Base-by-base conservation (phyloP, 2,888 invertebrate species). In the Andrena minutula region DNA sequence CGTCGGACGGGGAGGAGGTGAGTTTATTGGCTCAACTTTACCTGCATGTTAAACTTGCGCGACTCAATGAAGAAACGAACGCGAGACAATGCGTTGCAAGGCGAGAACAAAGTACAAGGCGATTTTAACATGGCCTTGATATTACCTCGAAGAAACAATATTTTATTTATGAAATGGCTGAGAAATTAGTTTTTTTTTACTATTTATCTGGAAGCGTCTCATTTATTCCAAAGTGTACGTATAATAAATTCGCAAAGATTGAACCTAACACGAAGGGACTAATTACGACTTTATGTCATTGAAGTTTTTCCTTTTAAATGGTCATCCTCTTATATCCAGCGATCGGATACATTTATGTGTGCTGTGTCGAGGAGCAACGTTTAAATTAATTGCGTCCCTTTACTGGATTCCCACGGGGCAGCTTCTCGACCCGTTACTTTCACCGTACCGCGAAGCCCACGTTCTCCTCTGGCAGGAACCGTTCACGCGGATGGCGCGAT, bases 1-100 rank as follows among this genome's bases (percentile, higher is more conserved):
- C 88, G 41, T 90, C 91, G 53, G 92, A 92, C 30, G 92, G 90
- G 79, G 92, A 91, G 79, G 93, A 93, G 92, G 93, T 92, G 73
- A 90, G 91, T 83, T 6, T 6, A 8, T 7, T 10, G 47, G n/a
- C 28, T 7, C 16, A 58, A 47, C 3, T 47, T n/a, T 32, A 3
- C 20, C n/a, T 20, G n/a, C 26, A 30, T 16, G 49, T n/a, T 41
- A 30, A 7, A 30, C 8, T 20, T 56, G 10, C 23, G 1, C 1
- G 16, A 41, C 41, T 41, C 41, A 16, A 12, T 5, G 41, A 16
- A 41, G 41, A 41, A 41, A 16, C 41, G 41, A 41, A 16, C 41
- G 41, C 41, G n/a, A n/a, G n/a, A n/a, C 16, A 5, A 16, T 56
- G 23, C 23, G 10, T 26, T 26, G 10, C 10, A 23, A n/a, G n/a